Percentiles rank a stretch among this genome's conserved stretches.
Evolutionary conservation across 2,113 vertebrate genomes (phyloP).

Genomic region (Ochotona princeps): DNA sequence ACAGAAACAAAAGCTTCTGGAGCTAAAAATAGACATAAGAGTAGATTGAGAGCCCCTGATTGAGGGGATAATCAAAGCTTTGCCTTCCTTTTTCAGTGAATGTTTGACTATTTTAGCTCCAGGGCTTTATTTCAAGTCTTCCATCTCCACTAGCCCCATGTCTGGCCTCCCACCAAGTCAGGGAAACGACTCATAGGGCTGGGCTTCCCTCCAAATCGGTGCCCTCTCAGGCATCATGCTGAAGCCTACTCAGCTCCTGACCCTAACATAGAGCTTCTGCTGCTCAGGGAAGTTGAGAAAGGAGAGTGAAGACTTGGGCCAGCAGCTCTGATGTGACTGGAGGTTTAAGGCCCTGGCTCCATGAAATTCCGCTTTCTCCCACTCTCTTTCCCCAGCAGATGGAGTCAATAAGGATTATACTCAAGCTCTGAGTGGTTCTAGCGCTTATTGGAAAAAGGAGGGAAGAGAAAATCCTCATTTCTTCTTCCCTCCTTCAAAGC

Average conservation of each 20-base stretch:
- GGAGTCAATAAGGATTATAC: constrained; percentile 84
- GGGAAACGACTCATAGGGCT: constrained; percentile 33
- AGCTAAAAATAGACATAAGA: constrained; percentile 68
- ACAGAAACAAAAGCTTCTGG: not conserved
- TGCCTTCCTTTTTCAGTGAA: constrained; percentile 58
- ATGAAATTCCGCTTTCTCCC: not conserved
- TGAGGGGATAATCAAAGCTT: constrained; percentile 59
- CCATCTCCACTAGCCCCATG: constrained; percentile 21
- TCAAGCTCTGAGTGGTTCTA: constrained; percentile 65
- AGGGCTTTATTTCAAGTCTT: constrained; percentile 58
- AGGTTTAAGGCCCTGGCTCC: not conserved
- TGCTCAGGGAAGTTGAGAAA: constrained; percentile 55
- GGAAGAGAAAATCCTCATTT: constrained; percentile 71
- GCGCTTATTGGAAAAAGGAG: constrained; percentile 77
- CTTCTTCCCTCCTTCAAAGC: constrained; percentile 74
- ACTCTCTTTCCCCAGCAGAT: constrained; percentile 63
- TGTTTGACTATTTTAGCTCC: constrained; percentile 6
- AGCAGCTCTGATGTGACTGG: not conserved
- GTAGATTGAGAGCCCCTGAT: constrained; percentile 74
- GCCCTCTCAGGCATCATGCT: not conserved
- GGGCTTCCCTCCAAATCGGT: not conserved
- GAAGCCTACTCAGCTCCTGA: not conserved
- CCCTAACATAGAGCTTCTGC: too few species aligned
- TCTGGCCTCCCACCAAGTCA: constrained; percentile 41
- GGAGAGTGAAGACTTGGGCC: not conserved